A percentile compares a stretch with the other conserved stretches of the same genome.
phyloP scores from a whole-genome alignment of 1,140 invertebrate species.

The Anthonomus grandis region DNA sequence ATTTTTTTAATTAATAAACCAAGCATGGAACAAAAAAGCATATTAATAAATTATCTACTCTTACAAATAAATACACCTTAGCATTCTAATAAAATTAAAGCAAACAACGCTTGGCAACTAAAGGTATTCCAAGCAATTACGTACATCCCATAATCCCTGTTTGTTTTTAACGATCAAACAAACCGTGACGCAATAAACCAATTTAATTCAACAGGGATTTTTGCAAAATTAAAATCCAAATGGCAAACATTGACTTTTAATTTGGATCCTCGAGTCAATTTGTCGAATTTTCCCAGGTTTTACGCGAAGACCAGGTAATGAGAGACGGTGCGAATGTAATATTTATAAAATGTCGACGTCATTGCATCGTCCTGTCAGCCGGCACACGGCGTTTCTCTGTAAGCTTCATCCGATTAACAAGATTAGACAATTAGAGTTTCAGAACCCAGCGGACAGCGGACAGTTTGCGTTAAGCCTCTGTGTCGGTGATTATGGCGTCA shows the following conservation, averaged over 20 bases:
- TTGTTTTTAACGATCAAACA: neutral
- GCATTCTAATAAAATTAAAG: too few relatives aligned
- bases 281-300: conserved; percentile 1
- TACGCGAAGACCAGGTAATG: neutral
- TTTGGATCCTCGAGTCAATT: conserved; percentile 1
- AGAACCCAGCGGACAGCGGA: neutral
- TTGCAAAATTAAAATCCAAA: too few relatives aligned
- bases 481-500: conserved; percentile 11
- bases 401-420: conserved; percentile 14
- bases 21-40: too few relatives aligned
- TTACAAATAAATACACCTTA: too few relatives aligned
- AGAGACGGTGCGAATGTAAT: neutral
- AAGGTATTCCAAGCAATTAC: too few relatives aligned
- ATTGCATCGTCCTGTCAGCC: neutral
- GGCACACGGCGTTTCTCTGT: neutral
- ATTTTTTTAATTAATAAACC: too few relatives aligned
- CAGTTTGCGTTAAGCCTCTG: neutral
- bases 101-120: too few relatives aligned
- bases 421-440: conserved; percentile 8
- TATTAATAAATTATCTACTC: too few relatives aligned
- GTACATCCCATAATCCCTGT: too few relatives aligned
- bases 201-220: too few relatives aligned
- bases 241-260: too few relatives aligned
- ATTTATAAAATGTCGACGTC: conserved; percentile 6
- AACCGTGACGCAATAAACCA: neutral